Evolutionary conservation across 2,888 invertebrate genomes (phyloP), one percentile per base, ranked within the genome.

Genomic region (Scrobipalpa atriplicella): DNA sequence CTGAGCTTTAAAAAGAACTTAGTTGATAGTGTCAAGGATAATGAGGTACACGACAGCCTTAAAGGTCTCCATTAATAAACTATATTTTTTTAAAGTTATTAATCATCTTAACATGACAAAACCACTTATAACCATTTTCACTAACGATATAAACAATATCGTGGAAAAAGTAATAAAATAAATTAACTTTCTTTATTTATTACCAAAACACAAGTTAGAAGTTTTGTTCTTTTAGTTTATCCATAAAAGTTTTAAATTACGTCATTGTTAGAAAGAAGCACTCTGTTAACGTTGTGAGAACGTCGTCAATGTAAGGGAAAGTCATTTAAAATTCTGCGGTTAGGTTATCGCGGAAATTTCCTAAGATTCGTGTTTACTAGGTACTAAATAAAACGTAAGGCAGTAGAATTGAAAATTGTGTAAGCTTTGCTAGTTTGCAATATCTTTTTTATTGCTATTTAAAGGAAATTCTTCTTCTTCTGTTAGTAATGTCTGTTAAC

Each of bases 271-370:
- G 13, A 11, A 21, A 56, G 21, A 21, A 5, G 13, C 11, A 21
- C 21, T 29, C 29, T 56, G 19, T 54, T 2, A 21, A 2, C 21
- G 11, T 56, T 19, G 52, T 9, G 52, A 61, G 21, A 66, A 52
- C 61, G 39, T 29, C 61, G 38, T 51, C 61, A 47, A 38, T 60
- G 60, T 47, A 10, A 58, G 39, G 21, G 54, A 66, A 66, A 62
- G 62, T 41, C 62, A 62, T 47, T 58, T 65, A 51, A 36, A 61
- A 16, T 62, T 56, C 54, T 56, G 54, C 54, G 54, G 54, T 56
- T 10, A 13, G n/a, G n/a, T 13, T 21, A 21, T 56, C 54, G 54
- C 54, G 54, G 21, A 56, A 56, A 56, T 56, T 56, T 56, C 54
- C 54, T 29, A 56, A 56, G n/a, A 47, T 47, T 52, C 52, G 52